A percentile compares a stretch with the other conserved stretches of the same genome.
These are phyloP conservation scores for Turdus rufiventris DNA, from an alignment of 2,113 vertebrate genomes.

Conservation along the genomic window DNA sequence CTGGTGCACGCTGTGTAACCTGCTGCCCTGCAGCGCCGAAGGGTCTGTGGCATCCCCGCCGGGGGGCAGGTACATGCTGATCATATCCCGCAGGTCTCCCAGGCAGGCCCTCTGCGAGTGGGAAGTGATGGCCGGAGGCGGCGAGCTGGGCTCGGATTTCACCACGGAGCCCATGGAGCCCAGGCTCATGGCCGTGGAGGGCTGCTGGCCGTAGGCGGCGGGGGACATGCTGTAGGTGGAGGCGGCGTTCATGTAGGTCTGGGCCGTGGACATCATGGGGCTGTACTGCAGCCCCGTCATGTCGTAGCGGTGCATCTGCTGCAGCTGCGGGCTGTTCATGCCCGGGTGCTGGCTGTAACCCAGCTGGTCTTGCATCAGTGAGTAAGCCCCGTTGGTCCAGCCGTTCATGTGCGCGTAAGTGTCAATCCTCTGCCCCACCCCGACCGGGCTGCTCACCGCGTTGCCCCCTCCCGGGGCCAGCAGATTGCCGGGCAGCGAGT, in stretches of 20 bases:
- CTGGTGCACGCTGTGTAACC: conserved; percentile 95
- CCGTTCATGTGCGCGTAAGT: conserved; percentile 95
- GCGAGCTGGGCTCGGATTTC: conserved; percentile 95
- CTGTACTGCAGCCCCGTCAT: conserved; percentile 93
- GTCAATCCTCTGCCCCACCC: conserved; percentile 93
- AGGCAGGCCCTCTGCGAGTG: conserved; percentile 95
- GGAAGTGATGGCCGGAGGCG: conserved; percentile 91
- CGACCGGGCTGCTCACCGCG: conserved; percentile 84
- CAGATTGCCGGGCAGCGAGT: conserved; percentile 89
- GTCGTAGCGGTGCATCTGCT: conserved; percentile 98
- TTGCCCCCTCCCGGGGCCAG: conserved; percentile 80
- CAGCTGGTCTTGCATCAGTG: conserved; percentile 95
- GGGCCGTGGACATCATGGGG: conserved; percentile 94
- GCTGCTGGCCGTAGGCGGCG: conserved; percentile 90
- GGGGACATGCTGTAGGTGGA: conserved; percentile 78
- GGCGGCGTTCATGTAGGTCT: conserved; percentile 94
- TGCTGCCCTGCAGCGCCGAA: conserved; percentile 84
- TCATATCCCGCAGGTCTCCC: conserved; percentile 98
- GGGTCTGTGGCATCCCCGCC: conserved; percentile 91
- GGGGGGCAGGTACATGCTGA: conserved; percentile 98
- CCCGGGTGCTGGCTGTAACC: conserved; percentile 91
- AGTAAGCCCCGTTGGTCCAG: conserved; percentile 96
- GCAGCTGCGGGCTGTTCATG: conserved; percentile 90
- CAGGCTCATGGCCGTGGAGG: conserved; percentile 84
- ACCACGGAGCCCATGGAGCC: conserved; percentile 90